These are phyloP conservation scores for Oscheius sp. DNA, from an alignment of 1,140 invertebrate genomes.

Conservation along the genomic window DNA sequence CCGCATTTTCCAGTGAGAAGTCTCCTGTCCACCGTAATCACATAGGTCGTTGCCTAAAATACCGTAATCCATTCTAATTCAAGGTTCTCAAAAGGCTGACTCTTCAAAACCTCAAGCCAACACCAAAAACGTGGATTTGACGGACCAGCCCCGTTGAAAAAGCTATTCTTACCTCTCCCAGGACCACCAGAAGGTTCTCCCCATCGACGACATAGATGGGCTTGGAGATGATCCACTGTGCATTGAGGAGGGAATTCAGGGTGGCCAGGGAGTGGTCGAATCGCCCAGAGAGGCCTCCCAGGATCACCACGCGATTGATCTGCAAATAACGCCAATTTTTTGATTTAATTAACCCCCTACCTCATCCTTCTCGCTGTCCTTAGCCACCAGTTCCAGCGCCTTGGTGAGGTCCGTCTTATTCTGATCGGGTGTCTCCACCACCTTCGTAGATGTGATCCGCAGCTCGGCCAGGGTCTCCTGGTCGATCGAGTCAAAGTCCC, in stretches of 20 bases:
- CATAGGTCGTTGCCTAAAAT: not conserved
- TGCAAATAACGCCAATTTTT: not conserved
- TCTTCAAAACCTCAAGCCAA: no score
- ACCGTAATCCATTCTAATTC: no score
- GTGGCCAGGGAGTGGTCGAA: constrained; percentile 27
- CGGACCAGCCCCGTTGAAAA: no score
- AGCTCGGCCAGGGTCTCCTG: not conserved
- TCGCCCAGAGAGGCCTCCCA: constrained; percentile 17
- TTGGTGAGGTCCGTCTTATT: constrained; percentile 23
- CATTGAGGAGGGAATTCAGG: constrained; percentile 4
- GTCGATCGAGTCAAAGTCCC: constrained; percentile 14
- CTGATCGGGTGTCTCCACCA: constrained; percentile 18
- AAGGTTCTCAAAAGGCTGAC: no score
- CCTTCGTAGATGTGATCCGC: not conserved
- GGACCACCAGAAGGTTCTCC: constrained; percentile 1
- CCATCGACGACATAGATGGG: constrained; percentile 13
- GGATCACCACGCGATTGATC: constrained; percentile 7
- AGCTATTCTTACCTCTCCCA: not conserved
- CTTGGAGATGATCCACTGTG: not conserved
- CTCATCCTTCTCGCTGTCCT: constrained; percentile 4
- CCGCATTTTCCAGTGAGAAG: constrained; percentile 21
- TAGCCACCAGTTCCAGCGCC: not conserved
- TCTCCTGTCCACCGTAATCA: not conserved
- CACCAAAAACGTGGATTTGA: no score
- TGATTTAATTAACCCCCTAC: not conserved